Conservation (phyloP, 2,797 vertebrate genomes). For the Bucorvus abyssinicus region DNA sequence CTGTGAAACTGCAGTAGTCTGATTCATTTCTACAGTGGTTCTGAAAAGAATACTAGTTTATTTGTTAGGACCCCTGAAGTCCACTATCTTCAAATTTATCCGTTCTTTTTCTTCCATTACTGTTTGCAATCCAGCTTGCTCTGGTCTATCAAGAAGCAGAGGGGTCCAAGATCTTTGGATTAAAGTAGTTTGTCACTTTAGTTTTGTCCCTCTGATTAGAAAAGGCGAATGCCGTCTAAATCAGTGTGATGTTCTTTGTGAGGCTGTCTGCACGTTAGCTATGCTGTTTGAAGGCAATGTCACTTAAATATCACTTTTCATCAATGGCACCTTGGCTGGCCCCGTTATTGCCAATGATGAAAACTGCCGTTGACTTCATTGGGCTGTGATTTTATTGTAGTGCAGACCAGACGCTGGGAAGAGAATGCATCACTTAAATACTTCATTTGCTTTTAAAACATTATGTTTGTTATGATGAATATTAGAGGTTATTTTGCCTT, state of each 20-base stretch:
- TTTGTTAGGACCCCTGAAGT: constrained; percentile 22
- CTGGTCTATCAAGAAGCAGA: not conserved
- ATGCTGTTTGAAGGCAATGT: not conserved
- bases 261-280: not conserved
- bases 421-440: not conserved
- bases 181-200: constrained; percentile 39
- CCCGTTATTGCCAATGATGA: not conserved
- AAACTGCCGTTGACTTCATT: not conserved
- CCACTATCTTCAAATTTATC: constrained; percentile 30
- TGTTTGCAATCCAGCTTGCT: not conserved
- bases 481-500: not conserved
- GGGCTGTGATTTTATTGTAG: not conserved
- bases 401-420: not conserved
- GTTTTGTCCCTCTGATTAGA: constrained; percentile 12
- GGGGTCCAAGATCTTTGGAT: not conserved
- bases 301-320: not conserved
- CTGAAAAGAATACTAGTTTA: not conserved
- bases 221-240: not conserved
- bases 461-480: not conserved
- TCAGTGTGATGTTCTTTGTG: not conserved
- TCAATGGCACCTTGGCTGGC: not conserved
- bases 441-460: not conserved
- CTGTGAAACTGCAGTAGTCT: not conserved
- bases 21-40: not conserved
- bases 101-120: not conserved